Evolutionary conservation across 2,888 invertebrate species (phyloP), one percentile per base, ranked within the genome.

Genomic region (Diarsia dahlii): DNA sequence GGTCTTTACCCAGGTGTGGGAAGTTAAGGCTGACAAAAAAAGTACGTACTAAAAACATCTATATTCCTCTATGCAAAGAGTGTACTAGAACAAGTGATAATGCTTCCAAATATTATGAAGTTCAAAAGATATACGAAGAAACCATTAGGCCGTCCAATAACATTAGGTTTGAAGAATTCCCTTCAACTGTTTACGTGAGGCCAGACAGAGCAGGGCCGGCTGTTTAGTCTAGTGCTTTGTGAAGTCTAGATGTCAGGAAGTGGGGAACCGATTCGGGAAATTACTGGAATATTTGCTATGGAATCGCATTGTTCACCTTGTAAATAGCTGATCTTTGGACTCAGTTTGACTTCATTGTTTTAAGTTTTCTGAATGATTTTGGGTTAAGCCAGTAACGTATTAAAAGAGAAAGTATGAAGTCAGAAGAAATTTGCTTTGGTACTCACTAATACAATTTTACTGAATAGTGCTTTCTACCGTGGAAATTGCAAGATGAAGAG

Each of bases 211-310:
- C 68, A 82, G 84, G 82, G 82, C 74, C 84, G 80, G 66, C 73
- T 92, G 92, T 93, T 92, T 92, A 93, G 92, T 93, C 92, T 93
- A 88, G 87, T 71, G 88, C 84, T 78, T 82, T 87, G 86, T 88
- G 79, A 81, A 88, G 89, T 90, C 90, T 91, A 90, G 88, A 91
- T 91, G 89, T 88, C 90, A 87, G 87, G 85, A 86, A 82, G 81
- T 74, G 71, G 74, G 84, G 84, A 87, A 82, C 75, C 28, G 18
- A 54, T 70, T 70, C 28, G 10, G 71, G 65, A 71, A 68, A 74
- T 76, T 70, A 56, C 54, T 65, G 20, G 34, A 54, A 78, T 74
- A 68, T 77, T 65, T 58, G 64, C 48, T 5, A 5, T 56, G 3
- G 8, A 39, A 18, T 50, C 10, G 54, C 45, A 28, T 56, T 18